Percentiles rank a stretch among this genome's conserved stretches.
Evolutionary conservation across 2,888 invertebrate genomes (phyloP).

Genomic region (Drosophila longiperda): DNA sequence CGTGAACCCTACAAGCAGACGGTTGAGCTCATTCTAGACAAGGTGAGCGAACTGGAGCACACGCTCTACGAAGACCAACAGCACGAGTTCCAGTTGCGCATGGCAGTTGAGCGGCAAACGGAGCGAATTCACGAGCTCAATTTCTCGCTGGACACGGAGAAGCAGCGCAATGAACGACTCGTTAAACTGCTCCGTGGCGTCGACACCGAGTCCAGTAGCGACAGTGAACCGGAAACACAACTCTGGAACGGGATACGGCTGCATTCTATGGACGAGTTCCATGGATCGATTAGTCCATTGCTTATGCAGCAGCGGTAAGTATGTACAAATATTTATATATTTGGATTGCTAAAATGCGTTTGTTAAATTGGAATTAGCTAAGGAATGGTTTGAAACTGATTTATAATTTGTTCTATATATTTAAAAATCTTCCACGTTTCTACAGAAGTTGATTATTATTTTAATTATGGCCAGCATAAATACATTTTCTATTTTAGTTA

Average conservation of each 20-base stretch:
- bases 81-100: conserved; percentile 73
- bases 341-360: background rate
- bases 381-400: background rate
- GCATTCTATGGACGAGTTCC: conserved; percentile 38
- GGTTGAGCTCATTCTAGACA: conserved; percentile 66
- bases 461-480: background rate
- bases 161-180: conserved; percentile 77
- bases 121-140: conserved; percentile 72
- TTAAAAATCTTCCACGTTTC: background rate
- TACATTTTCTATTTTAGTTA: background rate
- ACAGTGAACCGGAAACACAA: conserved; percentile 50
- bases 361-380: background rate
- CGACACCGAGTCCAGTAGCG: conserved; percentile 68
- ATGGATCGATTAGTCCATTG: conserved; percentile 79
- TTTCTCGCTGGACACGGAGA: conserved; percentile 77
- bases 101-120: conserved; percentile 72
- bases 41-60: conserved; percentile 77
- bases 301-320: conserved; percentile 81
- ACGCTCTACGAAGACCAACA: conserved; percentile 78
- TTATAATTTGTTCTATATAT: background rate
- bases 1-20: conserved; percentile 54
- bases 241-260: conserved; percentile 31
- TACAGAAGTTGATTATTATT: background rate
- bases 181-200: conserved; percentile 77
- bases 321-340: background rate